Base-by-base conservation (phyloP, 2,888 invertebrate species). In the Abrostola tripartita region DNA sequence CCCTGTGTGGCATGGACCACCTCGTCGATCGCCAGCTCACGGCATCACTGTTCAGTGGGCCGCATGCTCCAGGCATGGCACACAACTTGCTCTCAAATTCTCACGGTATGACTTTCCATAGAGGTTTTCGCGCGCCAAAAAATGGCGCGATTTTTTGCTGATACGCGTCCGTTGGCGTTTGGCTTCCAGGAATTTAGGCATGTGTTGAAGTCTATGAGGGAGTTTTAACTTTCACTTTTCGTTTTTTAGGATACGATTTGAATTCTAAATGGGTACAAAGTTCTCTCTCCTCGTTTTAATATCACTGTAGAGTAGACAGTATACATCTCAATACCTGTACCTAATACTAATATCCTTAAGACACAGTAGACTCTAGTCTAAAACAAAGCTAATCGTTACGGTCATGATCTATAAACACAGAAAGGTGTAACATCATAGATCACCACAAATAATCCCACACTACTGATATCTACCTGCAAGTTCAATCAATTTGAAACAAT, bases 21-120 rank as follows among this genome's bases (percentile, higher is more conserved):
- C 90, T 78, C 79, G 62, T 71, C 42, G 70, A 68, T 69, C 69
- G 72, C 67, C 77, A 73, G 73, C 63, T 70, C 64, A 58, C 83
- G 90, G 90, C 89, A 88, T 84, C 85, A 74, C 90, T 89, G 91
- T 78, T 84, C 92, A 92, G 2, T 91, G 91, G 84, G 73, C 86
- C 78, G 91, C 65, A 76, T 84, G 83, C 81, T 74, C 83, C 71
- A 81, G 76, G 81, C 81, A 81, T 66, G 79, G 67, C 59, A 50
- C 62, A 68, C 63, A 67, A 69, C 79, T 68, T 69, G 78, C 62
- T 37, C 65, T 52, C 50, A 71, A 49, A 57, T 79, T 84, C 85
- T 75, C 81, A 84, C 85, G 86, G 83, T 82, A 67, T 78, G 59
- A 65, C 73, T 79, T 83, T 71, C 76, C 50, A 14, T 53, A 53